Conservation (phyloP, 2,888 invertebrate genomes). For the Lottia scabra region DNA sequence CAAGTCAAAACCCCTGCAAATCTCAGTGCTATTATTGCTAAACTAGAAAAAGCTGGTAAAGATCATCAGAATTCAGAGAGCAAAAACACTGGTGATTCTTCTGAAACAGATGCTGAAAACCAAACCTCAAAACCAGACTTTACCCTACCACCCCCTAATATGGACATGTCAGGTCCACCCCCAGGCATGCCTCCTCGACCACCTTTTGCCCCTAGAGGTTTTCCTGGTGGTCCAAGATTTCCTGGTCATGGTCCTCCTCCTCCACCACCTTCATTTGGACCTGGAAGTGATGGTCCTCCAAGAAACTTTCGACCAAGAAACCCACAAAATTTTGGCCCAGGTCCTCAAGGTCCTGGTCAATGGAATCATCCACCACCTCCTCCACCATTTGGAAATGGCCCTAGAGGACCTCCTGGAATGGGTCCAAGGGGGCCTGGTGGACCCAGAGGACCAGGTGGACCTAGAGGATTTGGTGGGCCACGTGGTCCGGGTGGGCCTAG, state of each 20-base stretch:
- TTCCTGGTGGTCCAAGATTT: slow-evolving; percentile 7
- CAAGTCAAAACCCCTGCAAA: slow-evolving; percentile 2
- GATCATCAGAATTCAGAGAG: slow-evolving; percentile 15
- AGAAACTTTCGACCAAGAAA: slow-evolving; percentile 28
- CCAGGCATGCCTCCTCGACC: slow-evolving; percentile 25
- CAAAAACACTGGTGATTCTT: slow-evolving; percentile 2
- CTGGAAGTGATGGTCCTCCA: slow-evolving; percentile 20
- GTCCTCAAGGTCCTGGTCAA: slow-evolving; percentile 19
- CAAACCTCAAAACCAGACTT: neutral
- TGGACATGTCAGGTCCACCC: slow-evolving; percentile 3
- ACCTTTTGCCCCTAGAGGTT: slow-evolving; percentile 19
- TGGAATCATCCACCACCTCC: slow-evolving; percentile 21
- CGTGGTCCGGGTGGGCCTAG: slow-evolving; percentile 20
- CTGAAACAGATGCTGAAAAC: neutral
- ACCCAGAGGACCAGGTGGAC: slow-evolving; percentile 11
- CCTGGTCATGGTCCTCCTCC: slow-evolving; percentile 13
- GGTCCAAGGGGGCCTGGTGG: slow-evolving; percentile 18
- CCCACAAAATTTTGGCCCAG: slow-evolving; percentile 23
- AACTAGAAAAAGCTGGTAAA: slow-evolving; percentile 14
- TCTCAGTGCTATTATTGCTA: slow-evolving; percentile 4
- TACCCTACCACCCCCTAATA: slow-evolving; percentile 16
- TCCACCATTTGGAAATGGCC: slow-evolving; percentile 28
- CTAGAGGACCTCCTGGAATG: slow-evolving; percentile 13
- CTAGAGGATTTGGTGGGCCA: slow-evolving; percentile 20
- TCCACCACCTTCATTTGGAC: slow-evolving; percentile 22